Evolutionary conservation across 2,888 invertebrate genomes (phyloP).

Genomic region (Eilema caniola): DNA sequence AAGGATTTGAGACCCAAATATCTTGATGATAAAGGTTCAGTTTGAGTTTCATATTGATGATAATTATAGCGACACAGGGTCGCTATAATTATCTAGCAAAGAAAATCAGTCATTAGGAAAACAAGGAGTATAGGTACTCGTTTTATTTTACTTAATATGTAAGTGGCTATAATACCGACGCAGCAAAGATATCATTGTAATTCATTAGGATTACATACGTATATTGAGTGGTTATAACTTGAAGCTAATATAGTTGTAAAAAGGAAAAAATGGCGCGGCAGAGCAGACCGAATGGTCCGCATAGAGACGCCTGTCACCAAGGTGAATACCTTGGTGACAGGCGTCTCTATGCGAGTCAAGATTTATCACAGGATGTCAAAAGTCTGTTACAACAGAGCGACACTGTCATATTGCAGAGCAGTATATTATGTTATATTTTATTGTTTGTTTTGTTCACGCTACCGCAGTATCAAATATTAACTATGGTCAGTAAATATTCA

Average conservation of each 20-base stretch:
- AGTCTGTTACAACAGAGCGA: neutral
- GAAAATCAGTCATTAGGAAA: neutral
- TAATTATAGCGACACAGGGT: neutral
- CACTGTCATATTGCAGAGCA: constrained; percentile 3
- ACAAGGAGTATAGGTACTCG: neutral
- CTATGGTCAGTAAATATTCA: no score
- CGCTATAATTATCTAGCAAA: neutral
- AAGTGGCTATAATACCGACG: neutral
- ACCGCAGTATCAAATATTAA: neutral
- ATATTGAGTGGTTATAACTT: neutral
- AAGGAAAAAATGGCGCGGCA: neutral
- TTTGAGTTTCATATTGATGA: constrained; percentile 33
- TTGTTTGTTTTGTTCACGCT: neutral
- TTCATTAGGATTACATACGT: neutral
- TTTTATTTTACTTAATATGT: neutral
- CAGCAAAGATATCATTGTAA: neutral
- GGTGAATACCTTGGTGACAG: neutral
- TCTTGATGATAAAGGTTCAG: constrained; percentile 33
- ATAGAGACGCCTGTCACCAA: no score
- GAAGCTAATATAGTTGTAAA: neutral
- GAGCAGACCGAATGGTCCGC: no score
- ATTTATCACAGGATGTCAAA: constrained; percentile 18
- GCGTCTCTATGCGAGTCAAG: constrained; percentile 2
- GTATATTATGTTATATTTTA: neutral
- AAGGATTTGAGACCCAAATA: constrained; percentile 18